Evolutionary conservation across 1,140 invertebrate species (phyloP), one percentile per base, ranked within the genome.

Genomic region (Diorhabda sublineata): DNA sequence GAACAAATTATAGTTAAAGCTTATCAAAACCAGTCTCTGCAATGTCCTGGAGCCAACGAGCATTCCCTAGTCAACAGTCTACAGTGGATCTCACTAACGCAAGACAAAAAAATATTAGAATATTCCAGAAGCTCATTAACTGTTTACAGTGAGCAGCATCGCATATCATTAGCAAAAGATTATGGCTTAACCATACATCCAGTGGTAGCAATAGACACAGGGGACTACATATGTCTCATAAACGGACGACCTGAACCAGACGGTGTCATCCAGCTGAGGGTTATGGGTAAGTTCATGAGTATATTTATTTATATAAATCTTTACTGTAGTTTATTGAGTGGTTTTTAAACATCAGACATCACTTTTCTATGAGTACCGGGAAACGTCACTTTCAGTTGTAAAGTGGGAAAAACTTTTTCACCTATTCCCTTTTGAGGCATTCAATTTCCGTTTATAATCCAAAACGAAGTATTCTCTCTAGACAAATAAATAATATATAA

Each of bases 181-280:
- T 90, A 87, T 76, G 86, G 86, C 5, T 81, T 91, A 56, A 83
- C 85, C 62, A 88, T 90, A 74, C 83, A 85, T 72, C 87, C 88
- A 26, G 87, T 87, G 0, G 77, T 83, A 56, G 85, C 87, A 5
- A 80, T 82, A 42, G 89, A 91, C 77, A 87, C 84, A 45, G 88
- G 87, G 9, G 86, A 88, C 69, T 91, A 90, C 75, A 83, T 84
- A 45, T 91, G 89, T 73, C 80, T 89, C 45, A 86, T 90, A 69
- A 91, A 91, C 79, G 87, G 85, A 75, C 82, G 88, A 11, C 86
- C 86, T 60, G 83, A 84, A 74, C 85, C 87, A 3, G 87, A 89
- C 70, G 85, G 85, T 2, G 82, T 90, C 44, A 82, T 89, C 7
- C 84, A 85, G 71, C 83, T 90, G 61, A 81, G 87, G 58, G 88